Base-by-base conservation (phyloP, 2,888 invertebrate species). In the Drosophila melanosoma region DNA sequence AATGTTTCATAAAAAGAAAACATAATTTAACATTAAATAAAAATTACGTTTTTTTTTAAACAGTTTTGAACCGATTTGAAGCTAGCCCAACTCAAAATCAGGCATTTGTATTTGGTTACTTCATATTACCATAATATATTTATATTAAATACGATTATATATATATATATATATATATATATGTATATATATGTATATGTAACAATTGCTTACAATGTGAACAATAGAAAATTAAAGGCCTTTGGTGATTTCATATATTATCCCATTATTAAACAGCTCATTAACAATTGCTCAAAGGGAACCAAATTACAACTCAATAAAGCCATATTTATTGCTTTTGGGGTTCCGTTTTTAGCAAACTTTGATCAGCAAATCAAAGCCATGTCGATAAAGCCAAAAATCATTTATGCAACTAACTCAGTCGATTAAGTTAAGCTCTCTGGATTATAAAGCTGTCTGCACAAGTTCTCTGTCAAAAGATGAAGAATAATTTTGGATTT, bases 181-280 rank as follows among this genome's bases (percentile, higher is more conserved):
- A 26, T 35, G 20, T 35, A 58, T 33, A 48, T 53, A 26, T 45
- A 23, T 45, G 8, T 60, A 20, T 53, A 63, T 69, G 42, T 26
- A 74, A 63, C 49, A 60, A 45, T 35, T 38, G 35, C 48, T 69
- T 79, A 38, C 51, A 64, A 65, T 79, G 56, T 78, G 58, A 72
- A 78, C 64, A 76, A 80, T 64, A 66, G 51, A 85, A 86, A 84
- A 81, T 76, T 57, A 89, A 89, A 85, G 84, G 84, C 84, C 87
- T 67, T 89, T 74, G 61, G 84, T 89, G 84, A 89, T 68, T 83
- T 72, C 57, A 57, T 62, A 58, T 38, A 26, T 12, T 12, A 56
- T 38, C 54, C 63, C 66, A 60, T 52, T 51, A 40, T 59, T 74
- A 40, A 40, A 40, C 51, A 52, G 42, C 54, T 57, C 23, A 36